Percentiles rank a stretch among this genome's conserved stretches.
Evolutionary conservation across 2,888 invertebrate genomes (phyloP).

Genomic region (Terebella lapidaria): DNA sequence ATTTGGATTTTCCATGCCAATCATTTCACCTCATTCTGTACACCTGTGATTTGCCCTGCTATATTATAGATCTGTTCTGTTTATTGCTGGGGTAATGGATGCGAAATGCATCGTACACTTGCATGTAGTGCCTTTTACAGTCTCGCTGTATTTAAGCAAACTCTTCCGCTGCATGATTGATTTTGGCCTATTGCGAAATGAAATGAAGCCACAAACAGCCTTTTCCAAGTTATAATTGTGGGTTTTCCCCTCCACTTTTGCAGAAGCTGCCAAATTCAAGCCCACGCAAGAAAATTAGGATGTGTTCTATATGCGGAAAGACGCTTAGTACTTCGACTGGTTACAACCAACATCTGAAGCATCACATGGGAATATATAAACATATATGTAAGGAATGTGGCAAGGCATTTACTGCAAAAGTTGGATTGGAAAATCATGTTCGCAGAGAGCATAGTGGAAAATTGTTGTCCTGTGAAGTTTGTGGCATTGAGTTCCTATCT

Average conservation of each 20-base stretch:
- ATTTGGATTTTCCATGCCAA: no score
- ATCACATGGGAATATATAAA: background rate
- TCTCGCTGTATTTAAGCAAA: no score
- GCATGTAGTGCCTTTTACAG: no score
- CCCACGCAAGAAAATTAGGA: background rate
- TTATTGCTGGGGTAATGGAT: no score
- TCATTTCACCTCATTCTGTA: no score
- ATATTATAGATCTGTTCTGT: no score
- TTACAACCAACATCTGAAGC: background rate
- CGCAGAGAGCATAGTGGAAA: background rate
- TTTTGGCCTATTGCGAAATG: no score
- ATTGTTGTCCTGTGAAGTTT: background rate
- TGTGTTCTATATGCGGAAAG: background rate
- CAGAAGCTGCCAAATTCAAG: background rate
- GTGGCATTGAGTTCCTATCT: background rate
- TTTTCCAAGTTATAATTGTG: no score
- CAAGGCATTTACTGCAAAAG: background rate
- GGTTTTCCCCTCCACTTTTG: background rate
- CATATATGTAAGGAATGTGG: background rate
- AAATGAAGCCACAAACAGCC: no score
- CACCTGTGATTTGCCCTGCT: no score
- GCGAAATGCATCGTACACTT: no score
- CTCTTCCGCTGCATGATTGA: background rate
- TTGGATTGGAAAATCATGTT: background rate
- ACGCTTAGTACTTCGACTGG: background rate